phyloP scores from a whole-genome alignment of 2,888 invertebrate species.

The Mythimna ferrago region DNA sequence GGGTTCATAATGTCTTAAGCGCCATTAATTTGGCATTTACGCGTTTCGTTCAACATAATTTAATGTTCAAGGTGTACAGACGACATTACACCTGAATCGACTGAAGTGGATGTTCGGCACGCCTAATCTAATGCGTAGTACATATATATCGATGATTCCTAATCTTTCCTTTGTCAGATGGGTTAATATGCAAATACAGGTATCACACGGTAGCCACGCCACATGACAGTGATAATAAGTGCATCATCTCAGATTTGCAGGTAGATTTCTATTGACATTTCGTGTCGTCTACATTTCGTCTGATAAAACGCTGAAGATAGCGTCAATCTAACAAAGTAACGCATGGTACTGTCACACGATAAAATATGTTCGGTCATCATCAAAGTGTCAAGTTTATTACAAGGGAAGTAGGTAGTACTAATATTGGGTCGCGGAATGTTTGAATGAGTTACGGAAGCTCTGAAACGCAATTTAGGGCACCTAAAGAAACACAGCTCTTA shows the following conservation, averaged over 20 bases:
- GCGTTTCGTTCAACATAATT: too few relatives aligned
- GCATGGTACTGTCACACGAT: constrained; percentile 6
- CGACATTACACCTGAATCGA: too few relatives aligned
- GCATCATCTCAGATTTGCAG: constrained; percentile 27
- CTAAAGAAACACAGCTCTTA: too few relatives aligned
- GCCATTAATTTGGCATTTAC: too few relatives aligned
- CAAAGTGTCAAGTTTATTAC: constrained; percentile 6
- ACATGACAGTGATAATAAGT: constrained; percentile 19
- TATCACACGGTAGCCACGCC: constrained; percentile 39
- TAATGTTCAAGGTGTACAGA: too few relatives aligned
- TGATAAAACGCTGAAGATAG: constrained; percentile 51
- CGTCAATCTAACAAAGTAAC: constrained; percentile 45
- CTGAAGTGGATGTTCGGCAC: too few relatives aligned
- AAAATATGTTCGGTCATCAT: constrained; percentile 17
- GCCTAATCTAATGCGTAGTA: too few relatives aligned
- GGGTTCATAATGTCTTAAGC: too few relatives aligned
- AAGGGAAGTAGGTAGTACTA: background rate
- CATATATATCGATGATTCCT: constrained; percentile 8
- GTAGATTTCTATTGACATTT: constrained; percentile 13
- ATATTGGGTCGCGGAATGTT: too few relatives aligned
- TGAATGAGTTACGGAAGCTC: too few relatives aligned
- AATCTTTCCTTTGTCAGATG: constrained; percentile 44
- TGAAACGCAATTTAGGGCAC: too few relatives aligned
- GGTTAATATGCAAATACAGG: constrained; percentile 9
- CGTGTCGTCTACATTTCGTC: constrained; percentile 22